Conservation (phyloP, 2,797 vertebrate genomes). For the Phrynocephalus vlangalii region DNA sequence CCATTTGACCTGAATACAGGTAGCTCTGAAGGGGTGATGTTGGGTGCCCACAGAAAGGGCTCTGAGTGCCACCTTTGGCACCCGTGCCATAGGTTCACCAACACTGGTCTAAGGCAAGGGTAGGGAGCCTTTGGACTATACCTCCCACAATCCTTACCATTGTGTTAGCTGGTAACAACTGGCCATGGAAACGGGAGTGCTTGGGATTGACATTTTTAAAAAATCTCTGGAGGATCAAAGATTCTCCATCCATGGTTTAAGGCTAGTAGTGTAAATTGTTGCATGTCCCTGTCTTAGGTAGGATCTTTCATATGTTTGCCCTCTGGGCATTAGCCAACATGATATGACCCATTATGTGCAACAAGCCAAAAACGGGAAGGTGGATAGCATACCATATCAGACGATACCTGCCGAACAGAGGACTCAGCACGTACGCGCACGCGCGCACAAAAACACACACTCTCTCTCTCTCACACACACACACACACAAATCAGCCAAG, state of each 20-base stretch:
- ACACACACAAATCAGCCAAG: background rate
- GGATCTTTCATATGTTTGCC: background rate
- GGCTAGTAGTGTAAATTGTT: background rate
- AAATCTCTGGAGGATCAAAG: background rate
- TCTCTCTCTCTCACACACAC: too few relatives aligned
- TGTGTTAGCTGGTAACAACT: background rate
- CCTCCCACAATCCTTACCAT: background rate
- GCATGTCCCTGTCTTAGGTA: background rate
- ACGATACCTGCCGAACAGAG: background rate
- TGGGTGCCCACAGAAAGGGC: too few relatives aligned
- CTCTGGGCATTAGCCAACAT: background rate
- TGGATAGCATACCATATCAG: too few relatives aligned
- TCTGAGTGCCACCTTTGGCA: too few relatives aligned
- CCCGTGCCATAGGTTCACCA: too few relatives aligned
- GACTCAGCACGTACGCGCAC: too few relatives aligned
- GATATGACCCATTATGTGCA: background rate
- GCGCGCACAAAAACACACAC: too few relatives aligned
- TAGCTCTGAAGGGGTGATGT: too few relatives aligned
- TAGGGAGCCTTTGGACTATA: background rate
- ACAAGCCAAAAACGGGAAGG: background rate
- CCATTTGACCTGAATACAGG: too few relatives aligned
- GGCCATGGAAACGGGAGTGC: background rate
- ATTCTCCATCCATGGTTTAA: background rate
- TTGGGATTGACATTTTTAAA: background rate
- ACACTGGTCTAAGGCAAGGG: too few relatives aligned